Base-by-base conservation (phyloP, 2,113 vertebrate genomes). In the Hiodon tergisus region DNA sequence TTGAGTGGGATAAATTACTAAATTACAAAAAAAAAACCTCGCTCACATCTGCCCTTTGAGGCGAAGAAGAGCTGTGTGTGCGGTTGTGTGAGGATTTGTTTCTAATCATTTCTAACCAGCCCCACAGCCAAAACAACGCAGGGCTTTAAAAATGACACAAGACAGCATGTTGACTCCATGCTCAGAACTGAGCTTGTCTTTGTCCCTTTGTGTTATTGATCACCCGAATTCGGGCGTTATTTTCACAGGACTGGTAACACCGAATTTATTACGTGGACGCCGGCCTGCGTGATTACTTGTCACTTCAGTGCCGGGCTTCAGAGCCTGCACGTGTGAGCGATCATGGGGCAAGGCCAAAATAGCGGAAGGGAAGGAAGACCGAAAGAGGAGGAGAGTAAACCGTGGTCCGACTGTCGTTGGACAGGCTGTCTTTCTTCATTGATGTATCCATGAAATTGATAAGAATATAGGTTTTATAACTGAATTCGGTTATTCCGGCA, bases 211-310 rank as follows among this genome's bases (percentile, higher is more conserved):
- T 69, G 74, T 84, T 89, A 90, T 90, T 88, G 88, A 90, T 90
- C 87, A 88, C 83, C 85, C 78, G 83, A 86, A 86, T 87, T 88
- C 83, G 85, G 86, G 80, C 76, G 82, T 79, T 86, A 80, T 87
- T 83, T 81, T 74, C 84, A 83, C 84, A 79, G 85, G 87, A 88
- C 85, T 83, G 83, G 85, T 83, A 78, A 82, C 77, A 14, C 74
- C 67, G 84, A 84, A 80, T 89, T 89, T 87, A 90, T 89, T 87
- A 86, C 87, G 88, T 84, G 88, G 83, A 86, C 82, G 83, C 82
- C 84, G 84, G 73, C 71, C 77, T 11, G 80, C 77, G 84, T 90
- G 86, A 90, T 89, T 86, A 85, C 82, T 82, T 82, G 87, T 90
- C 87, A 86, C 84, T 84, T 83, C 85, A 87, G 86, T 85, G 83